Percentiles rank a stretch among this genome's conserved stretches.
Conservation (phyloP, 2,888 invertebrate genomes). For the Pseudoips prasinana region DNA sequence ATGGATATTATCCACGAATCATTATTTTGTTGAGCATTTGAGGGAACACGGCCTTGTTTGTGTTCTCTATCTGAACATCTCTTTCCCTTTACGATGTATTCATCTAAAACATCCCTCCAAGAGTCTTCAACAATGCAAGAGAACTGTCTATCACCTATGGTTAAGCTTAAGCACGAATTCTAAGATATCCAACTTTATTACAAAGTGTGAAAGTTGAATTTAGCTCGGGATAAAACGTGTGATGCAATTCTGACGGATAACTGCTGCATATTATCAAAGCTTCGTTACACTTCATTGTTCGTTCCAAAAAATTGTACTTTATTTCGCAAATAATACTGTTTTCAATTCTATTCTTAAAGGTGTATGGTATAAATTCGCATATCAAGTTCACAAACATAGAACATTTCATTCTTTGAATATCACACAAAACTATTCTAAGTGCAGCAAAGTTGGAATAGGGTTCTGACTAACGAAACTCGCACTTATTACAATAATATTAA, state of each 20-base stretch:
- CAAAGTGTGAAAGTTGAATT: constrained; percentile 19
- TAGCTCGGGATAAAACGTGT: constrained; percentile 11
- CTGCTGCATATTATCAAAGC: constrained; percentile 53
- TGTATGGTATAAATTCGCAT: constrained; percentile 6
- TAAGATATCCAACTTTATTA: constrained; percentile 23
- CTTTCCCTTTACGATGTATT: constrained; percentile 25
- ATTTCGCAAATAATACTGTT: not conserved
- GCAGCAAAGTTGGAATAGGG: constrained; percentile 43
- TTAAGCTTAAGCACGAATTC: constrained; percentile 30
- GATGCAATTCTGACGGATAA: constrained; percentile 52
- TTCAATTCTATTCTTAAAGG: accelerated
- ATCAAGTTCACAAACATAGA: not conserved
- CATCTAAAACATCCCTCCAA: constrained; percentile 43
- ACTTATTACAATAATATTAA: constrained; percentile 45
- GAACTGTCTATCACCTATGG: constrained; percentile 47
- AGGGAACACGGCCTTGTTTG: constrained; percentile 15
- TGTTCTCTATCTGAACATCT: constrained; percentile 4
- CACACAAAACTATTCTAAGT: constrained; percentile 42
- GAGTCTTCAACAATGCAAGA: constrained; percentile 37
- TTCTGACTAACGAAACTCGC: constrained; percentile 48
- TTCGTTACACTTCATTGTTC: constrained; percentile 41
- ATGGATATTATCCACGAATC: not conserved
- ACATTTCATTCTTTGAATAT: constrained; percentile 3
- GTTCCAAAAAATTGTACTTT: constrained; percentile 6
- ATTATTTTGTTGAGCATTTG: constrained; percentile 25